Evolutionary conservation across 2,113 vertebrate species (phyloP).

Genomic region (Butorides virescens): DNA sequence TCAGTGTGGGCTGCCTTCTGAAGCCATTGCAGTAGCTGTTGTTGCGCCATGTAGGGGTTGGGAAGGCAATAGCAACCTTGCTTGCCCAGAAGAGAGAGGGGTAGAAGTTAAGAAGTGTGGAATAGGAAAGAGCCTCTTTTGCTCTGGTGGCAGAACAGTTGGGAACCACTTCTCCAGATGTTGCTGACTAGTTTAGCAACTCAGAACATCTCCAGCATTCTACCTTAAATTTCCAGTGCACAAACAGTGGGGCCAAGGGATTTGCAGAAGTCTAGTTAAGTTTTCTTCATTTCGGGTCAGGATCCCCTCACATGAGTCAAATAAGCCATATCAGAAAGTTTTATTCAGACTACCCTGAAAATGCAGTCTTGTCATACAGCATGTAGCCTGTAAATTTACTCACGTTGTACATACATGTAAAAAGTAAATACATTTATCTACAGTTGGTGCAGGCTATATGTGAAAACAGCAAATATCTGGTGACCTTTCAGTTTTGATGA

Average conservation of each 20-base stretch:
- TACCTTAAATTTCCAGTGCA: neutral
- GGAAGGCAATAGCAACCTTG: neutral
- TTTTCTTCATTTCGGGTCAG: neutral
- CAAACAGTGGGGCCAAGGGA: rapidly evolving
- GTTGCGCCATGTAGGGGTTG: neutral
- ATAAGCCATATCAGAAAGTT: neutral
- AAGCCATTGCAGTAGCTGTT: neutral
- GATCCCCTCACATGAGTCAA: neutral
- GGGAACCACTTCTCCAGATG: neutral
- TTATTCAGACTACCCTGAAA: neutral
- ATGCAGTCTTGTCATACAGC: neutral
- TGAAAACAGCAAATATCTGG: neutral
- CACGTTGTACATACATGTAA: neutral
- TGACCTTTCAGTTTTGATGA: neutral
- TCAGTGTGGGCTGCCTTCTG: neutral
- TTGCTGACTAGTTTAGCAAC: neutral
- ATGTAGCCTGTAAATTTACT: neutral
- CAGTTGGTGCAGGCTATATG: neutral
- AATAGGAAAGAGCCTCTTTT: neutral
- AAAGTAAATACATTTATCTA: neutral
- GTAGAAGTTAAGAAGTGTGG: neutral
- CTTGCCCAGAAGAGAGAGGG: neutral
- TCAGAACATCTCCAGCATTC: neutral
- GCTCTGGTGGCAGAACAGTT: neutral
- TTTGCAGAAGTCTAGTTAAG: neutral